Evolutionary conservation across 2,113 vertebrate genomes (phyloP), one percentile per base, ranked within the genome.

Genomic region (Monopterus albus): DNA sequence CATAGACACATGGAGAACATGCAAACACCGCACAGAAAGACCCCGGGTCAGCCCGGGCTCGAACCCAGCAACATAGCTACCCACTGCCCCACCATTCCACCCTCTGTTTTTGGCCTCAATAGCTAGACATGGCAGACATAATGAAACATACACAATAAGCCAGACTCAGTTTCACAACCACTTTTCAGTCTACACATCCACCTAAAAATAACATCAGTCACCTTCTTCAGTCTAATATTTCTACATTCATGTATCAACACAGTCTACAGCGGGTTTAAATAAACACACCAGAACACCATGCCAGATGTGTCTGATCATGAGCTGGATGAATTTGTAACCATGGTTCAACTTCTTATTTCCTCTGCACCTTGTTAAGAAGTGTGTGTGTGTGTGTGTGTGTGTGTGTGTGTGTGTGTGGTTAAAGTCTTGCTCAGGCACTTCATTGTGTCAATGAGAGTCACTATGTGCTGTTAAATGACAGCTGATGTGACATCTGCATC

Each of bases 361-460:
- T 87, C 59, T 49, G 64, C 76, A 26, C 61, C 68, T 74, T 75
- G 58, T 31, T 51, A n/a, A 58, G 26, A 79, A 77, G 85, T 76
- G 66, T 20, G n/a, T 45, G 50, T 9, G 28, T 14, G 29, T n/a
- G n/a, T n/a, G n/a, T n/a, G n/a, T n/a, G n/a, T n/a, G n/a, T n/a
- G n/a, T n/a, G n/a, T n/a, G n/a, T n/a, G 85, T 76, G 66, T 20
- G n/a, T n/a, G n/a, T n/a, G n/a, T n/a, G 55, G 49, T 61, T 69
- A 52, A 25, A 75, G 53, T 71, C 28, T 39, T 36, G 29, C 29
- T 49, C n/a, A 1, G 58, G 15, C 51, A n/a, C 6, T 51, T 26
- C 28, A 4, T 33, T 55, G 42, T 33, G 66, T 83, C 58, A 51
- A 7, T 25, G 31, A 49, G 31, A 18, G 43, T 47, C 25, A 43